phyloP scores from a whole-genome alignment of 2,888 invertebrate species.

The Xestia sexstrigata region DNA sequence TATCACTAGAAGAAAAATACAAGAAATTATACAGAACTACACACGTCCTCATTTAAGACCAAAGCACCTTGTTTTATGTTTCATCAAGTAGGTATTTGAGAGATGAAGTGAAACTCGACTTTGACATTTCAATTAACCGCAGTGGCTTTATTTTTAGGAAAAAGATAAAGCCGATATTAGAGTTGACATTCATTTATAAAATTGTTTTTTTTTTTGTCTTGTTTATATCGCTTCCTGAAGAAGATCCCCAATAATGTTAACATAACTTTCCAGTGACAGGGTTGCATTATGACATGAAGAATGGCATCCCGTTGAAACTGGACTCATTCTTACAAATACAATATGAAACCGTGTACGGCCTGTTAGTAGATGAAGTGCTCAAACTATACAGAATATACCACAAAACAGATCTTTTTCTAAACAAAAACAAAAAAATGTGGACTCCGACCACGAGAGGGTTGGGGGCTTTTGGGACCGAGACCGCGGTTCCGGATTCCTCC shows the following conservation, averaged over 20 bases:
- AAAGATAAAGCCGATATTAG: neutral
- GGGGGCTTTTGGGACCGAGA: too few relatives aligned
- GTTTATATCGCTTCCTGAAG: neutral
- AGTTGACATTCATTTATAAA: neutral
- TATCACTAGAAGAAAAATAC: neutral
- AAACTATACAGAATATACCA: neutral
- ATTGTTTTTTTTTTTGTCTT: neutral
- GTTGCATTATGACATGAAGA: slow-evolving; percentile 98
- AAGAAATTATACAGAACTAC: neutral
- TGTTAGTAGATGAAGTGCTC: neutral
- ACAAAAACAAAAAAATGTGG: too few relatives aligned
- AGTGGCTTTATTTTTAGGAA: neutral
- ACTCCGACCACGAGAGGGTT: too few relatives aligned
- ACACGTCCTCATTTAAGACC: neutral
- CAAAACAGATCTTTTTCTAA: neutral
- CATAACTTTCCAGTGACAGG: neutral
- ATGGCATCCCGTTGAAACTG: slow-evolving; percentile 98
- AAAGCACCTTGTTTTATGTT: neutral
- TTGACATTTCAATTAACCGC: slow-evolving; percentile 12
- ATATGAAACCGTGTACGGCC: slow-evolving; percentile 88
- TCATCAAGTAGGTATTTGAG: neutral
- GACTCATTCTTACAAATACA: slow-evolving; percentile 99
- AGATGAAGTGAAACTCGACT: neutral
- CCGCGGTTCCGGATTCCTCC: too few relatives aligned
- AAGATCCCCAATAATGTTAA: neutral